Conservation (phyloP, 2,888 invertebrate species). For the Hypolimnas misippus region DNA sequence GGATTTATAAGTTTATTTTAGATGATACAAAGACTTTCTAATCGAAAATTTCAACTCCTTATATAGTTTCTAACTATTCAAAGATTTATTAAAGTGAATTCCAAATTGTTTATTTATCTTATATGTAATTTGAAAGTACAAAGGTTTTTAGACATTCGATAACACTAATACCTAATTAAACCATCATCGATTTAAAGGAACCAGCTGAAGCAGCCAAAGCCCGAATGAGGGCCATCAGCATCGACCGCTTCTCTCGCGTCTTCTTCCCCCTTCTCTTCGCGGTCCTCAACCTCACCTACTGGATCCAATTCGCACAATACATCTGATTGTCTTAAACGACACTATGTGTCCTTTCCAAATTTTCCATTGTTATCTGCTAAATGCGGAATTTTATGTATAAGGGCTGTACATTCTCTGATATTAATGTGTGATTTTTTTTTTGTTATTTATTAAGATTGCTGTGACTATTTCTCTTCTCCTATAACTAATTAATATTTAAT, state of each 20-base stretch:
- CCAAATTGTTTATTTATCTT: too few relatives aligned
- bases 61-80: too few relatives aligned
- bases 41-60: too few relatives aligned
- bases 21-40: too few relatives aligned
- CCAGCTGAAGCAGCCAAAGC: slow-evolving; percentile 74
- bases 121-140: too few relatives aligned
- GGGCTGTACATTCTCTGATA: slow-evolving; percentile 5
- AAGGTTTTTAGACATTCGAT: too few relatives aligned
- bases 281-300: slow-evolving; percentile 93
- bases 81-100: too few relatives aligned
- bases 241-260: slow-evolving; percentile 93
- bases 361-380: neutral
- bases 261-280: slow-evolving; percentile 95
- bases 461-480: neutral
- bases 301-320: slow-evolving; percentile 90
- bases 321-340: slow-evolving; percentile 61
- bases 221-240: slow-evolving; percentile 87
- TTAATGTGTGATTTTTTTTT: neutral
- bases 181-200: slow-evolving; percentile 72
- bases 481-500: too few relatives aligned
- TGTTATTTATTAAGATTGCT: neutral
- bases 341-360: slow-evolving; percentile 14
- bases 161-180: too few relatives aligned
- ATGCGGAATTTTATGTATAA: neutral
- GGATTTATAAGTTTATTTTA: too few relatives aligned